Evolutionary conservation across 2,797 vertebrate species (phyloP).

Genomic region (Lithobates pipiens): DNA sequence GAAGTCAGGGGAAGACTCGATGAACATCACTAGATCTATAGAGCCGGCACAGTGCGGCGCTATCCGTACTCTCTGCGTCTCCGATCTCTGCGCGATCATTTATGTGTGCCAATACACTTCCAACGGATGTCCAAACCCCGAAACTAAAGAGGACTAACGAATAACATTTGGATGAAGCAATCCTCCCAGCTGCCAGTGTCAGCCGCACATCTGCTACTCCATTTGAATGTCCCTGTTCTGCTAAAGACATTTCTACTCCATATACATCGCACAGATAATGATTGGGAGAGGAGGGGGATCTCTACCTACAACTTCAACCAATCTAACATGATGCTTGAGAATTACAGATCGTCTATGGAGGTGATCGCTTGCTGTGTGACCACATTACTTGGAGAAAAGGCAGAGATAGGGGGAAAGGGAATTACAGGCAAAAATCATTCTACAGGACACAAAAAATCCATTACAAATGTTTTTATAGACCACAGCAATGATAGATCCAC

Average conservation of each 20-base stretch:
- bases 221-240: constrained; percentile 37
- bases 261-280: constrained; percentile 34
- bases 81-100: constrained; percentile 43
- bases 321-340: too few species aligned
- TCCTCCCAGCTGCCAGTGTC: constrained; percentile 53
- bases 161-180: constrained; percentile 57
- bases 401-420: too few species aligned
- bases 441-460: too few species aligned
- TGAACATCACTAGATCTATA: too few species aligned
- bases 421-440: too few species aligned
- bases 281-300: neutral
- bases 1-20: neutral
- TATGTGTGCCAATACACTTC: constrained; percentile 56
- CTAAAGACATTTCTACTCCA: constrained; percentile 40
- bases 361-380: too few species aligned
- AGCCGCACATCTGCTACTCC: constrained; percentile 51
- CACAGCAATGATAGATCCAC: too few species aligned
- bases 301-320: neutral
- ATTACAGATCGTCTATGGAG: too few species aligned
- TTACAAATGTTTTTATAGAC: too few species aligned
- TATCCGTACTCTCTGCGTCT: neutral
- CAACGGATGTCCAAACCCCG: constrained; percentile 49
- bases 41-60: neutral
- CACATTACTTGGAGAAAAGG: too few species aligned
- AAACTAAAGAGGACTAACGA: constrained; percentile 37